These are phyloP conservation scores for Phenacoccus solenopsis DNA, from an alignment of 1,140 invertebrate species.

Conservation along the genomic window DNA sequence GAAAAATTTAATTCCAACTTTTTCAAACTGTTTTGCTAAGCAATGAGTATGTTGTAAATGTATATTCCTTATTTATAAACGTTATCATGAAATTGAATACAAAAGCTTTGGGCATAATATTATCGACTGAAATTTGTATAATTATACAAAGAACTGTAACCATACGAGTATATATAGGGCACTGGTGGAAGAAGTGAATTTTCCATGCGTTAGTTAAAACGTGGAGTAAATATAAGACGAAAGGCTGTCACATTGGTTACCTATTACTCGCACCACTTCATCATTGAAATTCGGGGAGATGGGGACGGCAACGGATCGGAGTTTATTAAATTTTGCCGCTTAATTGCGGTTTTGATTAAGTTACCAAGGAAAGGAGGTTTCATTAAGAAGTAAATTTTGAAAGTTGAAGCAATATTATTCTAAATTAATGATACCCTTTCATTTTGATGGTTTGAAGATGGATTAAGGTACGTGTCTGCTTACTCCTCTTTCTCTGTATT, in stretches of 20 bases:
- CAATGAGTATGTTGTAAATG: no score
- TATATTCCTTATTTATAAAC: no score
- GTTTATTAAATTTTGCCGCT: background rate
- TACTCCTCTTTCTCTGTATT: conserved; percentile 25
- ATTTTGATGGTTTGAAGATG: conserved; percentile 15
- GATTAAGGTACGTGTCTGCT: conserved; percentile 12
- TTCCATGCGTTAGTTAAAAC: background rate
- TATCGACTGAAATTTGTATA: no score
- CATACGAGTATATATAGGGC: no score
- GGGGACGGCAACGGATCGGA: background rate
- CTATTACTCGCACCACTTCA: background rate
- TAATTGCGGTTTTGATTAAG: background rate
- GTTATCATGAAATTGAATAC: no score
- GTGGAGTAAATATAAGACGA: background rate
- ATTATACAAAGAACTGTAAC: no score
- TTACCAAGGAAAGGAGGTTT: background rate
- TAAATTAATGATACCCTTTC: conserved; percentile 1
- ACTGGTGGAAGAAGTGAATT: no score
- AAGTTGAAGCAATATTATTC: background rate
- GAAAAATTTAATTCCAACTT: no score
- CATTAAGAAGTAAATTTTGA: background rate
- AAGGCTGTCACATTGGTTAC: background rate
- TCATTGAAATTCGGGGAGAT: background rate
- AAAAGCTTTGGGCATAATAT: no score
- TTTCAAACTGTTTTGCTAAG: no score